Evolutionary conservation across 2,113 vertebrate species (phyloP).

Genomic region (Cyprinodon variegatus): DNA sequence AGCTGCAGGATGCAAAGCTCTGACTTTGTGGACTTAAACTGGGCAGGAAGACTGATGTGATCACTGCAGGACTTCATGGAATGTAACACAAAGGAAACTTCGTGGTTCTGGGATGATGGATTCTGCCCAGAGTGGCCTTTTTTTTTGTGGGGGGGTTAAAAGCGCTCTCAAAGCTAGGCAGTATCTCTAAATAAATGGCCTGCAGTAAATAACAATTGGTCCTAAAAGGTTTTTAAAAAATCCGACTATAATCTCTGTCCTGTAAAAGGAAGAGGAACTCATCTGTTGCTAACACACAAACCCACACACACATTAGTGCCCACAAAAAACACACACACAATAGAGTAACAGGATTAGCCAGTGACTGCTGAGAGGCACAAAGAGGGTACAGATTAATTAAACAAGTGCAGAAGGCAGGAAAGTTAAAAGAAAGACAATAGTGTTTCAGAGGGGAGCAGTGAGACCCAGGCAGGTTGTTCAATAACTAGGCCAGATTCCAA

Average conservation of each 20-base stretch:
- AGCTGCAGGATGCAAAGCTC: conserved; percentile 41
- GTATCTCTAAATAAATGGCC: conserved; percentile 29
- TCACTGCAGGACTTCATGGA: conserved; percentile 52
- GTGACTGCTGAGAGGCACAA: conserved; percentile 66
- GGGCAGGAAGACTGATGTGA: conserved; percentile 60
- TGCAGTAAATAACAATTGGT: conserved; percentile 38
- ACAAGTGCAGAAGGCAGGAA: conserved; percentile 45
- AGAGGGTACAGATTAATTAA: conserved; percentile 70
- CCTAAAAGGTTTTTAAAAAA: conserved; percentile 21
- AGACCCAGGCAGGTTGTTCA: conserved; percentile 59
- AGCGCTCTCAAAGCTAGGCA: conserved; percentile 4
- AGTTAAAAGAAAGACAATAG: conserved; percentile 65
- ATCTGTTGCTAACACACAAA: conserved; percentile 31
- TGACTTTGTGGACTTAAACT: conserved; percentile 39
- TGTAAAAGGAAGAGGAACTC: conserved; percentile 47
- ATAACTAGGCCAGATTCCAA: conserved; percentile 74
- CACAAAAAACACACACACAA: conserved; percentile 47
- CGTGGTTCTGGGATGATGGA: conserved; percentile 9
- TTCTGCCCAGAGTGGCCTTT: background rate
- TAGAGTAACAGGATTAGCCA: conserved; percentile 69
- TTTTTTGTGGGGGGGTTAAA: background rate
- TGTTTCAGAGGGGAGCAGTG: conserved; percentile 45
- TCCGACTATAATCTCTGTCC: conserved; percentile 34
- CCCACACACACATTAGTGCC: conserved; percentile 26
- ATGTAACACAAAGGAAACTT: conserved; percentile 40